phyloP scores from a whole-genome alignment of 2,113 vertebrate genomes.

The Centropristis striata region DNA sequence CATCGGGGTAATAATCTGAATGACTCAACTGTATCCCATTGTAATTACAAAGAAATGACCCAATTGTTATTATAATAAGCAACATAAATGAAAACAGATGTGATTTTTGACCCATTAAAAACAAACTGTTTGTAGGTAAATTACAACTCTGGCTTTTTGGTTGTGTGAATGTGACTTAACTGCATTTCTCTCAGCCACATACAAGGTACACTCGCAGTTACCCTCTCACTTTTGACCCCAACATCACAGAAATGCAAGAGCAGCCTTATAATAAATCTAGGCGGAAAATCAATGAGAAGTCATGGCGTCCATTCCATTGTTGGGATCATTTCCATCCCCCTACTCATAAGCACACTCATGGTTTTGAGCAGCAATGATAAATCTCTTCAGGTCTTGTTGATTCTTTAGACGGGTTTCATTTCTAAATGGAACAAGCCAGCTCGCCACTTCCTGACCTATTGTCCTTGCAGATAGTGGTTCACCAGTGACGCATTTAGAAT shows the following conservation, averaged over 20 bases:
- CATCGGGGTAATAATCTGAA: conserved; percentile 47
- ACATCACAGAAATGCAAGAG: conserved; percentile 47
- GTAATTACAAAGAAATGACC: conserved; percentile 59
- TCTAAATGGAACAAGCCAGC: conserved; percentile 46
- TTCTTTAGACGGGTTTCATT: conserved; percentile 56
- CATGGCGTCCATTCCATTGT: conserved; percentile 63
- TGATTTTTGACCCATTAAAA: conserved; percentile 28
- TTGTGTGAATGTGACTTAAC: conserved; percentile 17
- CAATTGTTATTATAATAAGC: conserved; percentile 46
- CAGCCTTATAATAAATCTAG: conserved; percentile 49
- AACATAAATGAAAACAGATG: conserved; percentile 58
- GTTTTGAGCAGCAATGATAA: conserved; percentile 41
- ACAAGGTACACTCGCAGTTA: conserved; percentile 22
- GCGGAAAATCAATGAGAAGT: conserved; percentile 71
- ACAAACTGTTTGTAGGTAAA: conserved; percentile 21
- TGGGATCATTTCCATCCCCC: conserved; percentile 49
- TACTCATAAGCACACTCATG: conserved; percentile 19
- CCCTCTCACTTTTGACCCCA: conserved; percentile 56
- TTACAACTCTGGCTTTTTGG: conserved; percentile 21
- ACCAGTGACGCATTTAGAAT: conserved; percentile 58
- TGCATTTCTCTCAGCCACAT: conserved; percentile 15
- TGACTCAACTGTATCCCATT: conserved; percentile 51
- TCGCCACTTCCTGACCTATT: conserved; percentile 61
- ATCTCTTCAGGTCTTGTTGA: conserved; percentile 55
- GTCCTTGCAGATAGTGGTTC: conserved; percentile 62